A percentile compares a stretch with the other conserved stretches of the same genome.
Conservation (phyloP, 2,797 vertebrate genomes). For the Amblyraja radiata region DNA sequence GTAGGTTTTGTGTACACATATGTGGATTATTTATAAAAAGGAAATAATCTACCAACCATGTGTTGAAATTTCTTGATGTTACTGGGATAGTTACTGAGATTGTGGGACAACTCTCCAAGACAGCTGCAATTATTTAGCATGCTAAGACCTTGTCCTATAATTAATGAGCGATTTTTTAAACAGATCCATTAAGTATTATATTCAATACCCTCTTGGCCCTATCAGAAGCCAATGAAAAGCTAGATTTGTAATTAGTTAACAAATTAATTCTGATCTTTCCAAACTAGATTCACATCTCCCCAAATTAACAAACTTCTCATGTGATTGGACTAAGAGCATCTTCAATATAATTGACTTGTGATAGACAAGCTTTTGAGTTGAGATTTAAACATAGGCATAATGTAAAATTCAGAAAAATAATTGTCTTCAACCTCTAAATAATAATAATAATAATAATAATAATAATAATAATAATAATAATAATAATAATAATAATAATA, state of each 20-base stretch:
- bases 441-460: neutral
- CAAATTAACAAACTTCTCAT: neutral
- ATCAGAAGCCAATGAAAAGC: neutral
- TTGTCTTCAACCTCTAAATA: neutral
- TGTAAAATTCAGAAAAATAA: neutral
- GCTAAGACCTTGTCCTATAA: neutral
- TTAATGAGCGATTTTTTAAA: neutral
- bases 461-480: neutral
- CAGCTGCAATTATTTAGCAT: neutral
- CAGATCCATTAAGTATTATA: no score
- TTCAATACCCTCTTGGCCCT: neutral
- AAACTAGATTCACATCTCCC: neutral
- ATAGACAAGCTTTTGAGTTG: neutral
- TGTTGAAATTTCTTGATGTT: no score
- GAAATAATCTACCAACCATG: no score
- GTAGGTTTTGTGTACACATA: no score
- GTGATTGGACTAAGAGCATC: neutral
- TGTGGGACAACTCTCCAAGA: no score
- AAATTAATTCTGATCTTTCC: neutral
- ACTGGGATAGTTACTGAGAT: no score
- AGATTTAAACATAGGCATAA: neutral
- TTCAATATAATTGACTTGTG: neutral
- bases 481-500: no score
- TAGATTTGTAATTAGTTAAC: neutral
- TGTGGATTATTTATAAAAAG: no score